Base-by-base conservation (phyloP, 1,140 invertebrate genomes). In the Sminthurinus signatus region DNA sequence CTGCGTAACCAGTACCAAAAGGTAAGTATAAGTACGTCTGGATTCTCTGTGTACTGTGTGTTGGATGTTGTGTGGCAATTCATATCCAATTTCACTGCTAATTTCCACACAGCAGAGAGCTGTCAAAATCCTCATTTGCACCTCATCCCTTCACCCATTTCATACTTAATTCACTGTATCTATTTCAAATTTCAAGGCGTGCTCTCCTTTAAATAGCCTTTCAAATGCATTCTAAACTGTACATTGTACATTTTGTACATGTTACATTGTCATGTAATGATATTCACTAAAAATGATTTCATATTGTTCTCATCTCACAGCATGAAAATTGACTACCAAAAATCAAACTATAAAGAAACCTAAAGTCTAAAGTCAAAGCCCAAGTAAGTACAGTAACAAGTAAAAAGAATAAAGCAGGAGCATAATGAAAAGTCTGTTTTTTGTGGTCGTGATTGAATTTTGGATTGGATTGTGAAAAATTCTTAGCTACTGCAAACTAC, bases 21-120 rank as follows among this genome's bases (percentile, higher is more conserved):
- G n/a, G n/a, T n/a, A n/a, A n/a, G n/a, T n/a, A n/a, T n/a, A n/a
- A n/a, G n/a, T n/a, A n/a, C n/a, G n/a, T n/a, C n/a, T n/a, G n/a
- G n/a, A n/a, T n/a, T n/a, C n/a, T n/a, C n/a, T n/a, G n/a, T n/a
- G n/a, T n/a, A n/a, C 21, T 46, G 44, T 17, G 21, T n/a, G 21
- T 10, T 14, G 44, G 15, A n/a, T 4, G 15, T 10, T n/a, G 21
- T 46, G 5, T 46, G 5, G 5, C 5, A 46, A 10, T 46, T 46
- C 44, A 46, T n/a, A 46, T 46, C n/a, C 44, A 46, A 46, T 46
- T 46, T 46, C 44, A 46, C n/a, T 46, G 44, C 44, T 46, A 46
- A 46, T 46, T 46, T 46, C 5, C 8, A 14, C 44, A 10, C 44
- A 46, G 44, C 44, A 46, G 44, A n/a, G 44, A 8, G 5, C 44